A percentile compares a stretch with the other conserved stretches of the same genome.
phyloP scores from a whole-genome alignment of 2,888 invertebrate genomes.

The Eupithecia insigniata region DNA sequence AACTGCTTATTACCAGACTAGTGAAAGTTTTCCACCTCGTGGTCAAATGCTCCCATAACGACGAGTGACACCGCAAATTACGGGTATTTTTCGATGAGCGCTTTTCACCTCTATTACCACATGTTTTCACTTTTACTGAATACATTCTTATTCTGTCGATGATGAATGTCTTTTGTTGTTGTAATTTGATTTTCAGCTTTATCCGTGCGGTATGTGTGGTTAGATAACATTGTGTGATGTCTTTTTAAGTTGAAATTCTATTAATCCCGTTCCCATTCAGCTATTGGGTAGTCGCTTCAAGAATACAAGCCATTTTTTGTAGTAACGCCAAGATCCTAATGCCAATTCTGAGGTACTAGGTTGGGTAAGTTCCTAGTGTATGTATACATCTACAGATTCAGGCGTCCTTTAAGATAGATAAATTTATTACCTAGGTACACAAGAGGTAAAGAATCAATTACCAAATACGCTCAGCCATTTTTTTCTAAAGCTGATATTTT shows the following conservation, averaged over 20 bases:
- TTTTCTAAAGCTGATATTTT: not conserved
- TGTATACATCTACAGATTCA: not conserved
- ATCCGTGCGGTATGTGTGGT: not conserved
- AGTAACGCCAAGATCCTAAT: not conserved
- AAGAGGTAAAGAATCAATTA: not conserved
- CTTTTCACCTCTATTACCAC: conserved; percentile 49
- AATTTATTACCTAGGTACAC: not conserved
- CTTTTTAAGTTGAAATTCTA: not conserved
- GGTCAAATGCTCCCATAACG: conserved; percentile 52
- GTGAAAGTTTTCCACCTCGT: conserved; percentile 50
- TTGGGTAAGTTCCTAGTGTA: not conserved
- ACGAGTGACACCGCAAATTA: conserved; percentile 50
- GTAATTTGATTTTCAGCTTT: conserved; percentile 11
- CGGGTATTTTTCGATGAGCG: conserved; percentile 52
- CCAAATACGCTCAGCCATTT: not conserved
- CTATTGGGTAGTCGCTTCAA: not conserved
- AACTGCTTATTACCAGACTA: not conserved
- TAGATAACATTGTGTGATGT: not conserved
- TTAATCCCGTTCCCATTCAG: not conserved
- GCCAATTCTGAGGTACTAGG: not conserved
- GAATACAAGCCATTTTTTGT: not conserved
- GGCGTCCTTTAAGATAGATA: not conserved
- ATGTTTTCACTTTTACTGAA: conserved; percentile 59
- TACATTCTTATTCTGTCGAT: conserved; percentile 32
- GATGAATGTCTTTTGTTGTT: not conserved